Evolutionary conservation across 2,797 vertebrate genomes (phyloP), one percentile per base, ranked within the genome.

Genomic region (Synaphobranchus kaupii): DNA sequence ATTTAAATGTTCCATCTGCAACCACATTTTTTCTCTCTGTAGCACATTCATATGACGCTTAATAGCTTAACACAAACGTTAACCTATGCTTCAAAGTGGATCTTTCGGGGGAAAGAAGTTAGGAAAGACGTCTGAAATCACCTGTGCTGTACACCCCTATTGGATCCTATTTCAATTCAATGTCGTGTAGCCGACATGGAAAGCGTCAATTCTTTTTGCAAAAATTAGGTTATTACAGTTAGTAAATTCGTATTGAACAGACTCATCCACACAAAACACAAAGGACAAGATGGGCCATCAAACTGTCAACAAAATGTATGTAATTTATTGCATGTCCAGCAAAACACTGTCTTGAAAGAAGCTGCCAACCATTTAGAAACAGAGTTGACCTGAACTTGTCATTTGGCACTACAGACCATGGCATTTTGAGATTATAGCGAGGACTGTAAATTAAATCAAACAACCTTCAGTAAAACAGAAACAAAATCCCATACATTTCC

Each of bases 321-420:
- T 31, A 80, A 80, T 80, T 50, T 80, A 80, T 80, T 80, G 76
- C 13, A 78, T 44, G 15, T 80, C 76, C 76, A 80, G 76, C 20
- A 80, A 80, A 80, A 80, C 47, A 80, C 73, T 78, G 76, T n/a
- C 22, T 80, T 80, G 20, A 80, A 80, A 48, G 20, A 80, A 80
- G 44, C 2, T 78, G 73, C 15, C 34, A 78, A 47, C 4, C 20
- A 78, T 47, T 22, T 44, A 78, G 73, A 78, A 78, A 78, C 15
- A 78, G 39, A 60, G 73, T 4, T 20, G 34, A 47, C 73, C 76
- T 48, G 76, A 80, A 47, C 76, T 39, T 20, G 31, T 47, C 44
- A 80, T 80, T 80, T 80, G 76, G 44, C 76, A 80, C 44, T 13
- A 80, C 22, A 50, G 44, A 80, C 4, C 3, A 8, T 10, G 7